These are phyloP conservation scores for Drosophila neotestacea DNA, from an alignment of 2,888 invertebrate genomes.

Conservation along the genomic window DNA sequence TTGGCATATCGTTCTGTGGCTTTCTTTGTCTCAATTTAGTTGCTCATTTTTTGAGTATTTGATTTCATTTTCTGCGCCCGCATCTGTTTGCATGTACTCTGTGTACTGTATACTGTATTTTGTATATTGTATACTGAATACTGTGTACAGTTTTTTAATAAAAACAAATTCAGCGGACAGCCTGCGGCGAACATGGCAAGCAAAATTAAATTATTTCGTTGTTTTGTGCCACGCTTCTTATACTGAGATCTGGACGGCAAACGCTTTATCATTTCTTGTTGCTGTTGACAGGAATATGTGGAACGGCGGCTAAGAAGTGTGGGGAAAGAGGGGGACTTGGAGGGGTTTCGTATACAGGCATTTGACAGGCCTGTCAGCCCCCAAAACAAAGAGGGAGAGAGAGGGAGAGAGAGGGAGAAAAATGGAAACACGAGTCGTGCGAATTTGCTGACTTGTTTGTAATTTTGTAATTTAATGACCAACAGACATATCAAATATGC, in stretches of 20 bases:
- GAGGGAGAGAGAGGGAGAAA: constrained; percentile 6
- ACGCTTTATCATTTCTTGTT: constrained; percentile 73
- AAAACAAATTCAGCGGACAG: constrained; percentile 76
- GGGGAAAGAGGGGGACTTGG: background rate
- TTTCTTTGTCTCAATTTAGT: constrained; percentile 55
- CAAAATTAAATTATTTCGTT: constrained; percentile 78
- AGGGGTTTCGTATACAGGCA: constrained; percentile 29
- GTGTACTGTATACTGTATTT: background rate
- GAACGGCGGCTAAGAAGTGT: background rate
- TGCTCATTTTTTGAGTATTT: constrained; percentile 74
- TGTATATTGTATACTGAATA: constrained; percentile 18
- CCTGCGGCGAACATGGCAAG: constrained; percentile 78
- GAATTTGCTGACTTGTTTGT: constrained; percentile 40
- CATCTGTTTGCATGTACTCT: constrained; percentile 30
- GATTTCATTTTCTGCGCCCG: constrained; percentile 69
- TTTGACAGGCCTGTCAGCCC: constrained; percentile 69
- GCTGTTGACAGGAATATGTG: constrained; percentile 59
- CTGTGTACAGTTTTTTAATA: constrained; percentile 74
- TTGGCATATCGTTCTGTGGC: constrained; percentile 38
- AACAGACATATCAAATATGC: constrained; percentile 58
- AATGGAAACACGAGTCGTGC: constrained; percentile 18
- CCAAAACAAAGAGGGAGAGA: constrained; percentile 2
- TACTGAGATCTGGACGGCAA: constrained; percentile 64
- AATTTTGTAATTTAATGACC: constrained; percentile 65
- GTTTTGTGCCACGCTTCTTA: constrained; percentile 45